Conservation (phyloP, 2,888 invertebrate genomes). For the Tipula helvola region DNA sequence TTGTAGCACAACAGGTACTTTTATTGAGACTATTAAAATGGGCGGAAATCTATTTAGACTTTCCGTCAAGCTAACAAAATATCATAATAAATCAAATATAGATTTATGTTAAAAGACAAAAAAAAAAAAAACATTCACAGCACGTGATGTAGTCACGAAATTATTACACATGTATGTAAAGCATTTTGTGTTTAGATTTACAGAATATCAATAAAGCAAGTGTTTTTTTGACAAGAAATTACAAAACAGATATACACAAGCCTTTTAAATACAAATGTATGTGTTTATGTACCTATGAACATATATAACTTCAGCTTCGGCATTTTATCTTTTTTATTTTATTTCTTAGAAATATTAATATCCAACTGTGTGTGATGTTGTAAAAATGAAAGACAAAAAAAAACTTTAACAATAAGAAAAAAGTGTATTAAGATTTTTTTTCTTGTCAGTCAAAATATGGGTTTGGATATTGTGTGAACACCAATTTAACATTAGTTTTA, state of each 20-base stretch:
- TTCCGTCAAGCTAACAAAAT: background rate
- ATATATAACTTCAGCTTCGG: background rate
- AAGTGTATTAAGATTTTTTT: background rate
- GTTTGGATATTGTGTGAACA: background rate
- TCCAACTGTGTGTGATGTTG: background rate
- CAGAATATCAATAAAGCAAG: background rate
- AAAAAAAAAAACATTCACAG: background rate
- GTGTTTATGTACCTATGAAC: background rate
- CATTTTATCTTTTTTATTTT: background rate
- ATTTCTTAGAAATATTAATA: background rate
- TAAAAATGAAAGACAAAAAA: background rate
- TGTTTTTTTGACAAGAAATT: background rate
- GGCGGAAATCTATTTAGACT: background rate
- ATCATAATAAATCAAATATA: background rate
- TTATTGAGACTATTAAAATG: background rate
- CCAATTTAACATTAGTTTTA: background rate
- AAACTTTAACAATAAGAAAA: background rate
- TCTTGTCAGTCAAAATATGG: background rate
- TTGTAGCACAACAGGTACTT: background rate
- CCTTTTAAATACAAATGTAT: background rate
- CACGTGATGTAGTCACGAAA: background rate
- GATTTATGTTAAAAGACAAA: background rate
- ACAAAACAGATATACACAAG: background rate
- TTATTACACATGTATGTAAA: background rate
- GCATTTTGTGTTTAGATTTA: background rate